phyloP scores from a whole-genome alignment of 2,888 invertebrate species.

The Melolontha melolontha region DNA sequence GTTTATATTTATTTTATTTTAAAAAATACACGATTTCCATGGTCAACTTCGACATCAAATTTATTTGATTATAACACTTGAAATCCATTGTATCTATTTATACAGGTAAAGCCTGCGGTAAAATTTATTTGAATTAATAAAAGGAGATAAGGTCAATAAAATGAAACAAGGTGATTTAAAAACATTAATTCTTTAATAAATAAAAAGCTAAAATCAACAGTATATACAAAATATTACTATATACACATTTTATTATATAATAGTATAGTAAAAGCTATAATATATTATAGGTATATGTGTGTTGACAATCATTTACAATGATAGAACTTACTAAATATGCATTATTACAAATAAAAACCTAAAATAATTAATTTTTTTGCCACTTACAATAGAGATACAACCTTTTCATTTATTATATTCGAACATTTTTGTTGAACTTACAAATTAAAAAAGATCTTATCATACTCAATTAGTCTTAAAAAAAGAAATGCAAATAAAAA shows the following conservation, averaged over 20 bases:
- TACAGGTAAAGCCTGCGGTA: too few species aligned
- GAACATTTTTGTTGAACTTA: too few species aligned
- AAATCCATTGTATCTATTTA: too few species aligned
- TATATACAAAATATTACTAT: conserved; percentile 45
- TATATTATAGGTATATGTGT: conserved; percentile 1
- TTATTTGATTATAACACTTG: too few species aligned
- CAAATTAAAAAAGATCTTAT: background rate
- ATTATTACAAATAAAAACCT: too few species aligned
- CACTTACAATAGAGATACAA: too few species aligned
- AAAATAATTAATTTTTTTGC: too few species aligned
- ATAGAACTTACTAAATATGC: conserved; percentile 4
- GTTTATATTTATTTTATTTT: too few species aligned
- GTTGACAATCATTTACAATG: conserved; percentile 17
- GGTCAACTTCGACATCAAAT: too few species aligned
- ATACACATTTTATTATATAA: conserved; percentile 38
- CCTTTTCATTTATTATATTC: too few species aligned
- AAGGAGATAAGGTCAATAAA: background rate
- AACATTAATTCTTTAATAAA: conserved; percentile 39
- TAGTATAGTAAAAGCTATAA: conserved; percentile 28
- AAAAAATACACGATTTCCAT: too few species aligned
- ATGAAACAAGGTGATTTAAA: conserved; percentile 18
- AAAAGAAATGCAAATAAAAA: conserved; percentile 22
- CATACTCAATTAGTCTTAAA: conserved; percentile 19
- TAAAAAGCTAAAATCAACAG: conserved; percentile 43
- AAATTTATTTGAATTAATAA: too few species aligned